Conservation (phyloP, 2,888 invertebrate species). For the Napeogenes sylphis region DNA sequence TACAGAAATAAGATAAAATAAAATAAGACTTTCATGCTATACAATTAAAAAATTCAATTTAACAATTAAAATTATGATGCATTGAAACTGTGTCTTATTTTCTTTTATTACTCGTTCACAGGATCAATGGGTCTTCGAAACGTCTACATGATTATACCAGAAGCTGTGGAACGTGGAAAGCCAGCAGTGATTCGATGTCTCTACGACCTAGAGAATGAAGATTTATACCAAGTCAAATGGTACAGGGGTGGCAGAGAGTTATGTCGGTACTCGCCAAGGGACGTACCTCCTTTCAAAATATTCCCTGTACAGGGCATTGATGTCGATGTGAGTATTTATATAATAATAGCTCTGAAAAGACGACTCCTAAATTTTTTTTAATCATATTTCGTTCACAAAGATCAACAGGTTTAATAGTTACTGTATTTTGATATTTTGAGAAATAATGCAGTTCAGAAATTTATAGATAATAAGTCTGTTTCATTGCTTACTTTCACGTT, state of each 20-base stretch:
- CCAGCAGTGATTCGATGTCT: constrained; percentile 80
- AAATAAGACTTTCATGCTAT: too few species aligned
- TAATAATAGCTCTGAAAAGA: not conserved
- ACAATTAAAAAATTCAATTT: not conserved
- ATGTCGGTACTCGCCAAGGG: constrained; percentile 80
- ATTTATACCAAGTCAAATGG: constrained; percentile 84
- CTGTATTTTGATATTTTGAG: too few species aligned
- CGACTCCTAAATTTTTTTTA: too few species aligned
- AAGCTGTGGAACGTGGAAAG: constrained; percentile 80
- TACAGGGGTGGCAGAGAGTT: constrained; percentile 81
- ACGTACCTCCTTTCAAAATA: constrained; percentile 80
- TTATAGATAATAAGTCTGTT: too few species aligned
- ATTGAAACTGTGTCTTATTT: not conserved
- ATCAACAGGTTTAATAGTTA: too few species aligned
- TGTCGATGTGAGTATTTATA: constrained; percentile 73
- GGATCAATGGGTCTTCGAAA: constrained; percentile 75
- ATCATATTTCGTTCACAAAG: too few species aligned
- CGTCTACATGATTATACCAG: constrained; percentile 81
- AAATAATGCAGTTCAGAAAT: too few species aligned
- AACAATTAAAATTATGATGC: not conserved
- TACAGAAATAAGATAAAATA: too few species aligned
- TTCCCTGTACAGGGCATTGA: constrained; percentile 80
- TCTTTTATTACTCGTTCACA: constrained; percentile 32
- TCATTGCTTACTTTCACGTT: too few species aligned
- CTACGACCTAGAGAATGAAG: constrained; percentile 81